Base-by-base conservation (phyloP, 2,888 invertebrate species). In the Perdita meconis region DNA sequence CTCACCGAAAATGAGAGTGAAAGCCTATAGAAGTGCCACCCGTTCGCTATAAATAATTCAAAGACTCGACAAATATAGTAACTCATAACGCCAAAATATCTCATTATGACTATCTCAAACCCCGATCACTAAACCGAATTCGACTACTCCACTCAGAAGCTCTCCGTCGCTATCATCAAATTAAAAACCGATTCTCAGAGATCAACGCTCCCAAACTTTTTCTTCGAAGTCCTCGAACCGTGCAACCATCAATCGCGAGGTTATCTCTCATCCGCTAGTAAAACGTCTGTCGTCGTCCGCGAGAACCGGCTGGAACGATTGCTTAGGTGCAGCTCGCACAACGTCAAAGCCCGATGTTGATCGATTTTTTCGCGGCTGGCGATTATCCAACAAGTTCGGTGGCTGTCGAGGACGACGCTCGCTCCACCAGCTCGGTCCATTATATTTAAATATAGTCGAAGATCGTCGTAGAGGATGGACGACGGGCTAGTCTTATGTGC, bases 371-470 rank as follows among this genome's bases (percentile, higher is more conserved):
- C 51, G 36, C 76, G 64, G 57, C 75, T 84, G 81, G 84, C 86
- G 68, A 56, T 63, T 44, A 66, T 81, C 84, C 86, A 85, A 82
- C 56, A 70, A 74, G 76, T 80, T 81, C 73, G 78, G 65, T 75
- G 79, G 56, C 78, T 69, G 77, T 61, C 74, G 82, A 80, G 81
- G 73, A 81, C 75, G 81, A 80, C 76, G 74, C 80, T 83, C 75
- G 78, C 67, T 64, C 73, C 71, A 70, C 75, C 68, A 76, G 77
- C 61, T 50, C 72, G 71, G 50, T 42, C 69, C 78, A 79, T 84
- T 81, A 83, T 87, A 86, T 87, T 87, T 87, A 86, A 87, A 85
- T 83, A 78, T 80, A 80, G 83, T 76, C 69, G 76, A 77, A 75
- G 75, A 80, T 82, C 78, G 69, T 71, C 66, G 75, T 67, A 71